Evolutionary conservation across 2,797 vertebrate species (phyloP), one percentile per base, ranked within the genome.

Genomic region (Oryzias sinensis): DNA sequence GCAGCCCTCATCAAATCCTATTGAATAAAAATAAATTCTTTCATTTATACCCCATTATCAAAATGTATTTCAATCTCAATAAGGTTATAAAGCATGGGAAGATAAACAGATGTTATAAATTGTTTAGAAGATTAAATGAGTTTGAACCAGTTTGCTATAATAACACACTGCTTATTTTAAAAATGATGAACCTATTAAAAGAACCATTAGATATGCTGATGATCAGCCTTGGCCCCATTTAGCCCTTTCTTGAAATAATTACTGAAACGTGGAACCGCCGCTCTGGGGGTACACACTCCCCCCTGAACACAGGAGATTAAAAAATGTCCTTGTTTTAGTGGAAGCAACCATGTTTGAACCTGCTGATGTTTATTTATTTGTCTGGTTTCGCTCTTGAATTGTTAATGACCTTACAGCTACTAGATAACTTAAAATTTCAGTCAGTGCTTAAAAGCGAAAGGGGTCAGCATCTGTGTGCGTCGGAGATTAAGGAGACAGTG

Each of bases 401-500:
- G 11, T 51, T 57, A 54, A 42, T 82, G 65, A 71, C 59, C 65
- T 74, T 18, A 49, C 46, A 59, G 44, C n/a, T 74, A 20, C 41
- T 56, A 22, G 40, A 25, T 58, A 60, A 49, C 51, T 24, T 8
- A 43, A 48, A 69, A 60, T 49, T 41, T 65, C n/a, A 17, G 46
- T 15, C 66, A 72, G 52, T 29, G 15, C 45, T 16, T 49, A 50
- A 11, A 6, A 13, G 53, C 55, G 29, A 51, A 81, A 74, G 46
- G 44, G 62, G 60, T 68, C 56, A 49, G 40, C 43, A 37, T 20
- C 45, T n/a, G 43, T 27, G 44, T 49, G 47, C 46, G 6, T 49
- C 22, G 33, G 48, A 41, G 71, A 84, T 82, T 80, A 79, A 81
- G 68, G 37, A 76, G 79, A 74, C 76, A 56, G 15, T 82, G 84